phyloP scores from a whole-genome alignment of 2,888 invertebrate species.

The Acronicta leporina region DNA sequence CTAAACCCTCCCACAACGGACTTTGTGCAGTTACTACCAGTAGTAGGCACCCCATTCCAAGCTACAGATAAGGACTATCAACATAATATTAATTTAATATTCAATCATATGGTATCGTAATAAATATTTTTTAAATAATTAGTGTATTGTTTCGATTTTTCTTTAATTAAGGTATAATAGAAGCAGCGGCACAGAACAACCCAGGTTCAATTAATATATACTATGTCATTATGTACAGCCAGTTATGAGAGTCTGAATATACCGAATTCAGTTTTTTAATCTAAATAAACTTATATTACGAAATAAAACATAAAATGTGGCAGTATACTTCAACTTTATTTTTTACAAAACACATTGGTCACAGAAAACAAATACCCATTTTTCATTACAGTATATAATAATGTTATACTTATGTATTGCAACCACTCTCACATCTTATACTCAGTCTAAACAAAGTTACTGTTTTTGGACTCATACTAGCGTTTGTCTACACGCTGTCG shows the following conservation, averaged over 20 bases:
- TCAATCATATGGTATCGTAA: conserved; percentile 61
- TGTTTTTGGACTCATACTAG: conserved; percentile 4
- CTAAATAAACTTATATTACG: no score
- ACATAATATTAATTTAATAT: conserved; percentile 74
- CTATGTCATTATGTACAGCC: no score
- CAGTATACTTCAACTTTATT: conserved; percentile 76
- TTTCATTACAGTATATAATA: conserved; percentile 57
- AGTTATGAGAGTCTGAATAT: no score
- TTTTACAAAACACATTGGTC: conserved; percentile 75
- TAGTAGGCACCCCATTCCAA: conserved; percentile 71
- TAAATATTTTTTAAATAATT: conserved; percentile 34
- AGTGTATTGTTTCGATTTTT: conserved; percentile 10
- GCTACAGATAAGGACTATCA: conserved; percentile 66
- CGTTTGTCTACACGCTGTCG: no score
- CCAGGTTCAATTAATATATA: no score
- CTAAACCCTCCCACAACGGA: conserved; percentile 60
- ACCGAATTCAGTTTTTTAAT: no score
- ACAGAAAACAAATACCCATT: conserved; percentile 74
- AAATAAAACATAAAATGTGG: conserved; percentile 65
- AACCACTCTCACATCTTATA: conserved; percentile 60
- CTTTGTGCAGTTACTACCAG: conserved; percentile 56
- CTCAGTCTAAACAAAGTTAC: conserved; percentile 45
- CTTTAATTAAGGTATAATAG: background rate
- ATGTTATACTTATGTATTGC: conserved; percentile 59
- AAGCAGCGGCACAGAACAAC: no score